These are phyloP conservation scores for Myioborus melanocephalus DNA, from an alignment of 2,797 vertebrate species.

Conservation along the genomic window DNA sequence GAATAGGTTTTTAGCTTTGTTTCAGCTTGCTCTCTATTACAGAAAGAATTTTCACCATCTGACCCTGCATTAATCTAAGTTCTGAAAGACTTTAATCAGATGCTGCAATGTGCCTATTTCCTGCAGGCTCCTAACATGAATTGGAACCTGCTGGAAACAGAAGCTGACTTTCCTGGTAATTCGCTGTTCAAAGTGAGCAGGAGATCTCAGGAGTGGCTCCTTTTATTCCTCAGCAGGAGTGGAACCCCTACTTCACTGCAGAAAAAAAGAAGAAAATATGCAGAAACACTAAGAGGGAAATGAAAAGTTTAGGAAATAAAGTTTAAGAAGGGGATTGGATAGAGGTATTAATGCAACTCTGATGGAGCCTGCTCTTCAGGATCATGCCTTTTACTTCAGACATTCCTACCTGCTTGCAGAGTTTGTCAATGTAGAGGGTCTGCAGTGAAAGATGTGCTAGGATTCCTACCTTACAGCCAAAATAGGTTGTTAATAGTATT, in stretches of 20 bases:
- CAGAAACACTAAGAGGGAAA: background rate
- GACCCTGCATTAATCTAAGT: constrained; percentile 36
- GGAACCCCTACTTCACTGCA: background rate
- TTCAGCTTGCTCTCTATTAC: constrained; percentile 26
- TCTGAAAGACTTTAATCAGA: constrained; percentile 56
- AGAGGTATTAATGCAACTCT: background rate
- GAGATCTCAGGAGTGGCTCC: constrained; percentile 1
- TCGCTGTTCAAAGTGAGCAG: background rate
- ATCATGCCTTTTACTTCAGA: background rate
- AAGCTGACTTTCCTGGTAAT: constrained; percentile 6
- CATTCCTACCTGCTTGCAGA: background rate
- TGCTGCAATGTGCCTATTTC: constrained; percentile 42
- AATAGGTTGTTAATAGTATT: background rate
- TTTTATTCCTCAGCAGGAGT: background rate
- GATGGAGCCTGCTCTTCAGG: background rate
- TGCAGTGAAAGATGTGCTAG: background rate
- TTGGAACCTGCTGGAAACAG: constrained; percentile 46
- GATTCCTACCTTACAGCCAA: background rate
- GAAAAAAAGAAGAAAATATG: accelerated
- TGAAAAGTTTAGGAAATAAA: constrained; percentile 37
- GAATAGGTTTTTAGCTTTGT: constrained; percentile 7
- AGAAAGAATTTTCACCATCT: constrained; percentile 27
- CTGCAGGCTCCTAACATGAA: constrained; percentile 32
- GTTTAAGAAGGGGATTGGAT: background rate
- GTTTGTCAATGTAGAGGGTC: background rate